Conservation (phyloP, 2,888 invertebrate species). For the Trimorus sp. region DNA sequence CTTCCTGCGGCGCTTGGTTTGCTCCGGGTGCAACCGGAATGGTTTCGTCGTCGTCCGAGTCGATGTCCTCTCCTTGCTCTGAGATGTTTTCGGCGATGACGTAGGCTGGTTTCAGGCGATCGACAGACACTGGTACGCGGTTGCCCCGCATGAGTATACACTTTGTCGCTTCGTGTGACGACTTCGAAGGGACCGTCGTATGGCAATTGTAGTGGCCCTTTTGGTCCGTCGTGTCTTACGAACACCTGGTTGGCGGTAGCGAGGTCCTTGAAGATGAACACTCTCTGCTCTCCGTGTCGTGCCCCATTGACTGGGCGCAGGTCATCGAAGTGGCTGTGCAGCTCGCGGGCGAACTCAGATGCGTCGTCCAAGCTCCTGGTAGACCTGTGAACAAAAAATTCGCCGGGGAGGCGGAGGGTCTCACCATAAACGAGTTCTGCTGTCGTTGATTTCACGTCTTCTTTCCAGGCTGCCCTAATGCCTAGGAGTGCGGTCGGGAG, state of each 20-base stretch:
- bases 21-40: neutral
- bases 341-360: neutral
- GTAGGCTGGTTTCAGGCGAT: constrained; percentile 39
- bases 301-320: neutral
- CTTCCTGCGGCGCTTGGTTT: neutral
- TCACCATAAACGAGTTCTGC: constrained; percentile 45
- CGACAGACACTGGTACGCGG: constrained; percentile 18
- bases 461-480: constrained; percentile 42
- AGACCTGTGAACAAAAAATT: constrained; percentile 50
- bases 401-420: constrained; percentile 41
- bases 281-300: neutral
- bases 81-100: neutral
- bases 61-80: neutral
- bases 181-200: constrained; percentile 18
- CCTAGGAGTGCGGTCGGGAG: constrained; percentile 36
- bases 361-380: neutral
- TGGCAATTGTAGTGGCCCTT: neutral
- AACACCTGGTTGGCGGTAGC: constrained; percentile 13
- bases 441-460: constrained; percentile 42
- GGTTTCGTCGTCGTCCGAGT: constrained; percentile 5
- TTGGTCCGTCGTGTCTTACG: constrained; percentile 4
- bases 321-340: neutral
- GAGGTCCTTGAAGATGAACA: constrained; percentile 23
- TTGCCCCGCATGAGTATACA: neutral
- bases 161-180: neutral